Evolutionary conservation across 2,888 invertebrate genomes (phyloP).

Genomic region (Merodon equestris): DNA sequence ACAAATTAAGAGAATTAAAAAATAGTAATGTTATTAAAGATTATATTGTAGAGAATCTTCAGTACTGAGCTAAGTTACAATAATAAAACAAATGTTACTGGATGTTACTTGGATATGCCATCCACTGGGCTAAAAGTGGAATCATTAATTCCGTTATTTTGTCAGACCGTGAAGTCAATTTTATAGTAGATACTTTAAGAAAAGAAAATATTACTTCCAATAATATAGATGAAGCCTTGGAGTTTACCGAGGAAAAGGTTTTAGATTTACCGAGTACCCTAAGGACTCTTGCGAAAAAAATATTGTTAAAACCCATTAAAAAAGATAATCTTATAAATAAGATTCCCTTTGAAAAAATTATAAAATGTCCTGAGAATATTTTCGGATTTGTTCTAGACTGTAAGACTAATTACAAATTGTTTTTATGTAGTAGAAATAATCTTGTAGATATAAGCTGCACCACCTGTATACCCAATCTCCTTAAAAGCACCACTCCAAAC

Average conservation of each 20-base stretch:
- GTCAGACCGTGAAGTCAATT: slow-evolving; percentile 48
- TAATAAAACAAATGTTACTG: slow-evolving; percentile 52
- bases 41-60: too few relatives aligned
- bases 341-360: slow-evolving; percentile 37
- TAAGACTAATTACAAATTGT: slow-evolving; percentile 34
- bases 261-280: slow-evolving; percentile 46
- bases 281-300: slow-evolving; percentile 31
- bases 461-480: too few relatives aligned
- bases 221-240: too few relatives aligned
- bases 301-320: slow-evolving; percentile 55
- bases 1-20: too few relatives aligned
- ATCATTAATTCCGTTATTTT: slow-evolving; percentile 56
- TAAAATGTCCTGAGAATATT: slow-evolving; percentile 48
- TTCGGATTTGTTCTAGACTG: slow-evolving; percentile 44
- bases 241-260: slow-evolving; percentile 60
- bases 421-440: slow-evolving; percentile 45
- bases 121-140: slow-evolving; percentile 53
- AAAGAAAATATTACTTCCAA: too few relatives aligned
- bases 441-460: slow-evolving; percentile 24
- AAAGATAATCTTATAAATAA: slow-evolving; percentile 39
- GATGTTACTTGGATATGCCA: slow-evolving; percentile 44
- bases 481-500: not conserved
- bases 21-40: too few relatives aligned
- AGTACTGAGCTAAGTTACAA: slow-evolving; percentile 46
- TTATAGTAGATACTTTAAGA: too few relatives aligned